phyloP scores from a whole-genome alignment of 1,140 invertebrate genomes.

The Brachionus paranguensis region DNA sequence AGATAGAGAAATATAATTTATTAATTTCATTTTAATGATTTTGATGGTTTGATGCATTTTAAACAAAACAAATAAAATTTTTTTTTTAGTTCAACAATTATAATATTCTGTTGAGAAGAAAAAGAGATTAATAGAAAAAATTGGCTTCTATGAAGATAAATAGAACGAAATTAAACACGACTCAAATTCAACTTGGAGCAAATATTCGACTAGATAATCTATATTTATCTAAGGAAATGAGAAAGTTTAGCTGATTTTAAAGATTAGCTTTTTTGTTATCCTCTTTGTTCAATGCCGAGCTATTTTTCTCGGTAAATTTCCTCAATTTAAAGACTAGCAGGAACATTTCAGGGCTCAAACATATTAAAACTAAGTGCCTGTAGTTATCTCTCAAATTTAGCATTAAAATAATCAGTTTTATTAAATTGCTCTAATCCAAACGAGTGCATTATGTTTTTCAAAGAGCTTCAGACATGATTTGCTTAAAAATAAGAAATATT shows the following conservation, averaged over 20 bases:
- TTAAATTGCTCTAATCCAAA: background rate
- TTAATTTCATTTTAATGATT: conserved; percentile 37
- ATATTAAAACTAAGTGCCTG: background rate
- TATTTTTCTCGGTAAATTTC: background rate
- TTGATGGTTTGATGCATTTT: conserved; percentile 25
- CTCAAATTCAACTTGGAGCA: background rate
- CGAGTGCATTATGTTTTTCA: background rate
- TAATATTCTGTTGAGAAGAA: background rate
- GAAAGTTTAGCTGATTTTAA: background rate
- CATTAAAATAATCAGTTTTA: background rate
- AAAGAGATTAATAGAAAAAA: background rate
- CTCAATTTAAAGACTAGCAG: background rate
- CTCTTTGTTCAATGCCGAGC: background rate
- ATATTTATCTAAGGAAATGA: background rate
- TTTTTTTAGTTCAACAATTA: conserved; percentile 24
- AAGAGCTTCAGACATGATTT: background rate
- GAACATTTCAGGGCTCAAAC: background rate
- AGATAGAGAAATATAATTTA: conserved; percentile 27
- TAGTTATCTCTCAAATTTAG: background rate
- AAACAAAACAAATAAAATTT: conserved; percentile 9
- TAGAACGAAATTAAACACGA: background rate
- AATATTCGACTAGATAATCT: conserved; percentile 6
- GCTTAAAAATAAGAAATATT: background rate
- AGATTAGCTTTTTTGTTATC: background rate
- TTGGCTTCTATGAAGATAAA: background rate